Conservation (phyloP, 2,113 vertebrate genomes). For the Microtus pennsylvanicus region DNA sequence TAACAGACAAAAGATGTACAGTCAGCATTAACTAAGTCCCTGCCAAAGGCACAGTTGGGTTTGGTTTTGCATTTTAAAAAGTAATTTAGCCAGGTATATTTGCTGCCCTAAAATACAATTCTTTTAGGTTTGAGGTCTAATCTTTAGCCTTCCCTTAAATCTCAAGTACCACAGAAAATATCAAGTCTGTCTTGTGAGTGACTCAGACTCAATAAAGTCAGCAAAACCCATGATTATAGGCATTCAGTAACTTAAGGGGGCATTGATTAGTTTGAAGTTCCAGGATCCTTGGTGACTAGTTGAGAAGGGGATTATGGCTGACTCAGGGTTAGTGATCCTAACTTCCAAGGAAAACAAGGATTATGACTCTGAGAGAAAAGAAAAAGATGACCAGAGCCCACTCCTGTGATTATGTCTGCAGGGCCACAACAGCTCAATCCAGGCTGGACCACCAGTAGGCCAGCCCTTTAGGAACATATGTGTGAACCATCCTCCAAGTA, state of each 20-base stretch:
- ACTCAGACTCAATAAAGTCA: not conserved
- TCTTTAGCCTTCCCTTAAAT: not conserved
- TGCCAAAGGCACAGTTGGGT: not conserved
- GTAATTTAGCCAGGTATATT: not conserved
- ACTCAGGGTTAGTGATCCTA: not conserved
- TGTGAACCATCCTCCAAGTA: too few species aligned
- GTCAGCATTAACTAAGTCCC: not conserved
- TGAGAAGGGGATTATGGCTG: not conserved
- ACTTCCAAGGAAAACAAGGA: not conserved
- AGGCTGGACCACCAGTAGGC: not conserved
- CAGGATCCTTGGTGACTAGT: not conserved
- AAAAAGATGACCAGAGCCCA: not conserved
- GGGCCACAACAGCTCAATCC: not conserved
- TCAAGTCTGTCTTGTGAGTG: not conserved
- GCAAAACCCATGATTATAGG: not conserved
- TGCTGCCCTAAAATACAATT: not conserved
- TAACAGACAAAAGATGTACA: not conserved
- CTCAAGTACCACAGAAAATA: not conserved
- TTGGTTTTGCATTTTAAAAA: conserved; percentile 13
- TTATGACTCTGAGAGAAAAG: not conserved
- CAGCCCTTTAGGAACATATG: not conserved
- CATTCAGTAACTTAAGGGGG: not conserved
- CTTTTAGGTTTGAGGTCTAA: not conserved
- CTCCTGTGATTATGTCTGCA: not conserved
- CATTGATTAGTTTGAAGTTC: not conserved